phyloP scores from a whole-genome alignment of 2,888 invertebrate species.

The Conus canariensis region DNA sequence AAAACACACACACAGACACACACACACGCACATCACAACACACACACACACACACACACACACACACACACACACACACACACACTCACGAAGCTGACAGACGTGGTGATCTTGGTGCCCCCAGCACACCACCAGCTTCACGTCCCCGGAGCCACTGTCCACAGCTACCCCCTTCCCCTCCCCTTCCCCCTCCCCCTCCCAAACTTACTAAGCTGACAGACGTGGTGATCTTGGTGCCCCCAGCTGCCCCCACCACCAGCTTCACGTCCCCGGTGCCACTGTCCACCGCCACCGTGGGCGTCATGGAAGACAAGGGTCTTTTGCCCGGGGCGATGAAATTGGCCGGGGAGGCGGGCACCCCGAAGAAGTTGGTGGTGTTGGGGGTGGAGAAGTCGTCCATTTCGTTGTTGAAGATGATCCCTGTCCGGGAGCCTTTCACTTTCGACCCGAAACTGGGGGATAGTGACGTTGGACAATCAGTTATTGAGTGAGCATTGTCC shows the following conservation, averaged over 20 bases:
- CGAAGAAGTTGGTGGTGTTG: constrained; percentile 72
- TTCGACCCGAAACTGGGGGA: constrained; percentile 90
- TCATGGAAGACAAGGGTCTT: constrained; percentile 94
- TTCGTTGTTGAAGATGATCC: constrained; percentile 93
- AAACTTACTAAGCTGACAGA: constrained; percentile 80
- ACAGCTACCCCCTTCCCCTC: constrained; percentile 82
- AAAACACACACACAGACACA: not conserved
- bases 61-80: not conserved
- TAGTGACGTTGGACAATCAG: too few species aligned
- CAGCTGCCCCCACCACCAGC: constrained; percentile 90
- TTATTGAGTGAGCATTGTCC: too few species aligned
- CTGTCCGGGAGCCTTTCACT: constrained; percentile 79
- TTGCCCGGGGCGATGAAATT: constrained; percentile 91
- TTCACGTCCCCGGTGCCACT: constrained; percentile 83
- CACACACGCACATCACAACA: constrained; percentile 12
- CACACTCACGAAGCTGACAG: constrained; percentile 79
- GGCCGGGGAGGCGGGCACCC: constrained; percentile 85
- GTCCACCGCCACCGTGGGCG: constrained; percentile 87
- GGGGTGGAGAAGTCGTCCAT: constrained; percentile 95
- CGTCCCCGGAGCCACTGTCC: constrained; percentile 82
- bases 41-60: constrained; percentile 8
- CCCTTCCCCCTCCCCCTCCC: not conserved
- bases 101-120: constrained; percentile 92
- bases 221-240: constrained; percentile 93
- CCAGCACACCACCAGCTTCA: constrained; percentile 85